Conservation (phyloP, 2,113 vertebrate species). For the Platichthys stellatus region DNA sequence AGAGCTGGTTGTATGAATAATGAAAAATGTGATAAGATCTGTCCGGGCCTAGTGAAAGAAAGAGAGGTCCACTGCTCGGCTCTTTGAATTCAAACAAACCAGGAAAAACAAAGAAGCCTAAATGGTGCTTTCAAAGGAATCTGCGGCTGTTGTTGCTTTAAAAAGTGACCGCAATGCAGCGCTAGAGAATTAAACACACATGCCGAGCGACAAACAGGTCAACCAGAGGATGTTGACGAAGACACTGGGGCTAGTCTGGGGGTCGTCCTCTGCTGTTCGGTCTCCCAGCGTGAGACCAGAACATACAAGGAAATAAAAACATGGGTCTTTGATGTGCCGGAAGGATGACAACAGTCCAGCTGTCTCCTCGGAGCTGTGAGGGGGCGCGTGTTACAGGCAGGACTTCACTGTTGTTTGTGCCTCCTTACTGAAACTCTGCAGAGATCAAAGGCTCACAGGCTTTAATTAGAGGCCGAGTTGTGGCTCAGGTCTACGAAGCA, state of each 20-base stretch:
- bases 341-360: conserved; percentile 68
- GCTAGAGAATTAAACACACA: conserved; percentile 18
- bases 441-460: conserved; percentile 74
- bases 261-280: conserved; percentile 15
- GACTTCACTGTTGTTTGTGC: conserved; percentile 64
- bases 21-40: conserved; percentile 70
- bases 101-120: not conserved
- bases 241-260: conserved; percentile 13
- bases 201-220: conserved; percentile 13
- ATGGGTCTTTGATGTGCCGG: conserved; percentile 61
- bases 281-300: conserved; percentile 34
- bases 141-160: not conserved
- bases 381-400: conserved; percentile 44
- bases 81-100: not conserved
- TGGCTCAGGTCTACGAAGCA: conserved; percentile 61
- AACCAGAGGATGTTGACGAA: conserved; percentile 40
- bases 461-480: conserved; percentile 74
- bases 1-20: conserved; percentile 74
- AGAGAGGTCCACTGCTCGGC: not conserved
- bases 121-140: conserved; percentile 9
- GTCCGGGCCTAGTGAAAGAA: conserved; percentile 41
- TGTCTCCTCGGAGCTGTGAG: conserved; percentile 51
- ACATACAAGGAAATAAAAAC: conserved; percentile 59
- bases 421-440: conserved; percentile 64
- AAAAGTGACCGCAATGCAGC: conserved; percentile 19